Base-by-base conservation (phyloP, 2,797 vertebrate genomes). In the Rhadinocentrus ornatus region DNA sequence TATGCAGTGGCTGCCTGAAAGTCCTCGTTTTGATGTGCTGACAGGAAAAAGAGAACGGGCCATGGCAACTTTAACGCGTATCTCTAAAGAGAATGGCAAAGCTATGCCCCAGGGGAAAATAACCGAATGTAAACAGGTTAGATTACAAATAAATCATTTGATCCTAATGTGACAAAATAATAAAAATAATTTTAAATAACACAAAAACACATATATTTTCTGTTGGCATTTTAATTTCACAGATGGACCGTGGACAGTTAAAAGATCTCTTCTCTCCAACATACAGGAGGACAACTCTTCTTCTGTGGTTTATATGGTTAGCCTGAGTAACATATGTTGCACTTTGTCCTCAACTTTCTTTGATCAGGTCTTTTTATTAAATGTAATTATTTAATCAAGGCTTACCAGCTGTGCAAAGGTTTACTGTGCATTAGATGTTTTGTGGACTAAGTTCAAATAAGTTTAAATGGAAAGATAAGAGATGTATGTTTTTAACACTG, bases 231-330 rank as follows among this genome's bases (percentile, higher is more conserved):
- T 65, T 55, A 8, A 65, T 77, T 80, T 66, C 37, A 57, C 92
- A 97, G 96, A 94, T 82, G 77, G 89, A 93, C 13, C 90, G 94
- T 77, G 96, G 96, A 7, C 95, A 75, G 75, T 91, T 97, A 73
- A 91, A 90, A 82, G 95, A 97, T 74, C 96, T 98, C 57, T 96
- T 98, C 85, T 86, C 92, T 0, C 92, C 93, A 73, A 92, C 95
- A 46, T 96, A 97, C 65, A 71, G 93, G 80, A 94, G 78, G 88
- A 98, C 96, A 0, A 98, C 96, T 0, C 72, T 98, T 84, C 84
- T 97, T 78, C 91, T 98, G 77, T 97, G 96, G 96, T 96, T 97
- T 83, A 95, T 98, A 89, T 98, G 97, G 97, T 98, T 80, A 94
- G 96, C 16, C 26, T 29, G 24, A 69, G 7, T 24, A 12, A 39